Base-by-base conservation (phyloP, 2,113 vertebrate genomes). In the Ctenodactylus gundi region DNA sequence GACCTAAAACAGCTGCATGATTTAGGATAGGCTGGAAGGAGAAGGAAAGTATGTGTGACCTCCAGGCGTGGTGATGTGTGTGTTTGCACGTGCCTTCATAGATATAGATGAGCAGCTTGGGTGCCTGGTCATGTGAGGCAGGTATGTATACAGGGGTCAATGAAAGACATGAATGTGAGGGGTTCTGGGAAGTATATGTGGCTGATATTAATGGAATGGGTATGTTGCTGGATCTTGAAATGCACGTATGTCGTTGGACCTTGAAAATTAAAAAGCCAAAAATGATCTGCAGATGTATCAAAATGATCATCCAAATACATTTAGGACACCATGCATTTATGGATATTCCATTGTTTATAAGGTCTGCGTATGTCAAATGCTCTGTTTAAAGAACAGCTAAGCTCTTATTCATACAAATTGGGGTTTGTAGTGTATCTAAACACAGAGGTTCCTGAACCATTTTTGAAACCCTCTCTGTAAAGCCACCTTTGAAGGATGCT, bases 1-100 rank as follows among this genome's bases (percentile, higher is more conserved):
- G 95, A 87, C 76, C 88, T 12, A 46, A 89, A 96, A 87, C 94
- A 97, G 81, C 95, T 95, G 90, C 68, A 70, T 60, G 41, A 36
- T 62, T 83, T 78, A 75, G 60, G 27, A 70, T 3, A 88, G 39
- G 53, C 12, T 83, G n/a, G 11, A 36, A n/a, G 46, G 15, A 76
- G 53, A 55, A 73, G n/a, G 34, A 55, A 65, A 86, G 53, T 57
- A 9, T 64, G 25, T 34, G n/a, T 1, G 15, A 55, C 51, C 20
- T 41, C 55, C 46, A 67, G 55, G 23, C 57, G 85, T 64, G n/a
- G 75, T 87, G 78, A 91, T n/a, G 49, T 29, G n/a, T 34, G 23
- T 3, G 41, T 80, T 14, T 90, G 57, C 31, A 25, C 5, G 4
- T 70, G 46, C 44, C 41, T 62, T 62, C 62, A 53, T 49, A 49